Evolutionary conservation across 2,113 vertebrate species (phyloP).

Genomic region (Cricetomys ansorgei): DNA sequence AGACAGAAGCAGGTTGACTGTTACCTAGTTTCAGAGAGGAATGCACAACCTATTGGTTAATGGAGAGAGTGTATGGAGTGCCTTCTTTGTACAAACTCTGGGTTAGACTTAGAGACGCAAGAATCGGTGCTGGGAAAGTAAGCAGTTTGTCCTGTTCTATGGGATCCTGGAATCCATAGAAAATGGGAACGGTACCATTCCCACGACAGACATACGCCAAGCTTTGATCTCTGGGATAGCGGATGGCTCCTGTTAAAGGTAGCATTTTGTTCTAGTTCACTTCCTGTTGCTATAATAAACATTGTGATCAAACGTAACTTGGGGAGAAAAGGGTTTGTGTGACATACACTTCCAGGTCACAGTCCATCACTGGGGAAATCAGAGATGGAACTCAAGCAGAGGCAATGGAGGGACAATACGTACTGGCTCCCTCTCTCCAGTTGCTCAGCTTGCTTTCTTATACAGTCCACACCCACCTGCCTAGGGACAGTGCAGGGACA

Average conservation of each 20-base stretch:
- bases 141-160: background rate
- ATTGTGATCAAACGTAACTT: background rate
- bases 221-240: too few relatives aligned
- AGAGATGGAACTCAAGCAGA: background rate
- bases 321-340: background rate
- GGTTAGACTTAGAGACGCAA: background rate
- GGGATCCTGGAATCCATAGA: background rate
- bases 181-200: background rate
- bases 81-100: background rate
- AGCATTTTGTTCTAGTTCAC: background rate
- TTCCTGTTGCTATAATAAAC: background rate
- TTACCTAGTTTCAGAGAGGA: background rate
- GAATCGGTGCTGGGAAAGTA: background rate
- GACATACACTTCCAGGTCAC: background rate
- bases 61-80: background rate
- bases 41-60: background rate
- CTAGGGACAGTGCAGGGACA: background rate
- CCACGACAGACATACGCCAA: rapidly evolving
- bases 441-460: background rate
- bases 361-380: background rate
- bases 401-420: background rate
- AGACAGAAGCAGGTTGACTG: background rate
- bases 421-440: background rate
- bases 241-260: background rate
- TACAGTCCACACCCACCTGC: background rate